Evolutionary conservation across 2,113 vertebrate genomes (phyloP), one percentile per base, ranked within the genome.

Genomic region (Cavia porcellus): DNA sequence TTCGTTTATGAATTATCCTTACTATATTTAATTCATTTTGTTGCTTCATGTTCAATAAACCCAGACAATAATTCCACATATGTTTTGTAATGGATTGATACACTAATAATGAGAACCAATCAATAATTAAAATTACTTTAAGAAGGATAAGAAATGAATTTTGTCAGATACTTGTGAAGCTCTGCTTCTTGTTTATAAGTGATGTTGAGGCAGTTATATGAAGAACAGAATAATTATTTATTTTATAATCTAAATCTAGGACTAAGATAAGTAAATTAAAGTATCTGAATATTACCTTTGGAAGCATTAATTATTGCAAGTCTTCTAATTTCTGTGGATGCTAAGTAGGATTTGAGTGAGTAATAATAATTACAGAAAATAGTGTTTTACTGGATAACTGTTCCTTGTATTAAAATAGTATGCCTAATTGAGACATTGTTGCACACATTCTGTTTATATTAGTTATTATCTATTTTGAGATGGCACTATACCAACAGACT

Each of bases 91-190:
- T 22, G 90, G 32, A 75, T 5, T 20, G 62, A 89, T 30, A 9
- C 35, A 55, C 2, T 68, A 32, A 55, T 30, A 38, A 86, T 79
- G 42, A 68, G 19, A 82, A 45, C 13, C 32, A 79, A 1, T n/a
- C 24, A 13, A 83, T 83, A 80, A 66, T 87, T 32, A 79, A 90
- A 57, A 86, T 64, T 70, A 38, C 32, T 82, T 90, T 96, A 64
- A 68, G 12, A 19, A 38, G 72, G 8, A 47, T 30, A 84, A 55
- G 22, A 61, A 94, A 86, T 24, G 32, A 0, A 13, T 3, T 92
- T 64, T 89, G 61, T 52, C 25, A 90, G 5, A 14, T 17, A 25
- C 30, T 66, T 42, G 4, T 5, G 59, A 55, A 64, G 52, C 7
- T 50, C 10, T 24, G 13, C 19, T 45, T 79, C 17, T 8, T 57